Conservation (phyloP, 2,113 vertebrate genomes). For the Bubo blakistoni region DNA sequence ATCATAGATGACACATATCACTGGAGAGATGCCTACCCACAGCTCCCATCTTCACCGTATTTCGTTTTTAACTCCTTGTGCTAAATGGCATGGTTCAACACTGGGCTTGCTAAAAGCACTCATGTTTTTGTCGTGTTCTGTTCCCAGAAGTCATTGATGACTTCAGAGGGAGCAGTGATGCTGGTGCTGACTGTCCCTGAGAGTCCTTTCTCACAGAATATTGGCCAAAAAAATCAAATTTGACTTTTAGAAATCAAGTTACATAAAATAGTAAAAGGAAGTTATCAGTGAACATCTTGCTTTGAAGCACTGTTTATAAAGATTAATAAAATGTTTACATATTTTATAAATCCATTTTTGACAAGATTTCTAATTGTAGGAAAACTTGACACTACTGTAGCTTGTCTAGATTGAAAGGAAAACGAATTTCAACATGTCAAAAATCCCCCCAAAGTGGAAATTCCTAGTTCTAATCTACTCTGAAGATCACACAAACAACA, state of each 20-base stretch:
- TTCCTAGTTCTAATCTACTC: not conserved
- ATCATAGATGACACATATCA: rapidly evolving
- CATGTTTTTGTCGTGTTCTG: not conserved
- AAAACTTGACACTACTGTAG: not conserved
- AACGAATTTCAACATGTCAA: not conserved
- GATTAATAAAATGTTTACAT: not conserved
- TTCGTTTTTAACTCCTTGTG: not conserved
- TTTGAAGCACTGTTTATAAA: not conserved
- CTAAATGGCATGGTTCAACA: not conserved
- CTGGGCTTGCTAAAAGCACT: not conserved
- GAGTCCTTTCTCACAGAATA: not conserved
- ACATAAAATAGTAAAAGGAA: not conserved
- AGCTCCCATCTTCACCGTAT: not conserved
- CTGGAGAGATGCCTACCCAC: not conserved
- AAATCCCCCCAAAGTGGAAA: not conserved
- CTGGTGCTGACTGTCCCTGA: not conserved
- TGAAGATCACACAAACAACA: not conserved
- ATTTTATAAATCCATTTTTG: not conserved
- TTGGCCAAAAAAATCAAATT: not conserved
- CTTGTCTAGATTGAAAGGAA: not conserved
- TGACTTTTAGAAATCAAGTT: not conserved
- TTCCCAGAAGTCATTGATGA: not conserved
- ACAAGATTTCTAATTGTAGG: not conserved
- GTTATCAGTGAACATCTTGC: not conserved
- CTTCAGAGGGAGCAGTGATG: not conserved